Conservation (phyloP, 2,797 vertebrate species). For the Echiichthys vipera region DNA sequence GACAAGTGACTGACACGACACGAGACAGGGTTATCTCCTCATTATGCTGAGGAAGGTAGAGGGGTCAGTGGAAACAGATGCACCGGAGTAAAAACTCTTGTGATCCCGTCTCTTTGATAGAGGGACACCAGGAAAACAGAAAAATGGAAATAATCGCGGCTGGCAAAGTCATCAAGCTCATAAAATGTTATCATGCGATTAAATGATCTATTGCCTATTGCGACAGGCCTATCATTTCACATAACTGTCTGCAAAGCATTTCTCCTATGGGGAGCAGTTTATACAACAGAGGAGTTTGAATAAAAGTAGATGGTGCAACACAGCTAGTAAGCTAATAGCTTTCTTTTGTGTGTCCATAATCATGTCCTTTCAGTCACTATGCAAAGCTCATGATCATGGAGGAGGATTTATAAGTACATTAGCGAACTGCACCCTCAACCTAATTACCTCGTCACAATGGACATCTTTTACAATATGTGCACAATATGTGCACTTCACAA, state of each 20-base stretch:
- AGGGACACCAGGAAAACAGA: too few relatives aligned
- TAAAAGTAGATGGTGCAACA: neutral
- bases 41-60: too few relatives aligned
- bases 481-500: neutral
- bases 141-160: too few relatives aligned
- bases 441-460: neutral
- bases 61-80: too few relatives aligned
- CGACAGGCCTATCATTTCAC: neutral
- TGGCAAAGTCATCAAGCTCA: too few relatives aligned
- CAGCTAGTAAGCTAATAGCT: neutral
- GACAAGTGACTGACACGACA: too few relatives aligned
- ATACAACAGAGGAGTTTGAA: neutral
- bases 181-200: too few relatives aligned
- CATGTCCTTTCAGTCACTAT: neutral
- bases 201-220: too few relatives aligned
- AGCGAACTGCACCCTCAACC: neutral
- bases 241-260: neutral
- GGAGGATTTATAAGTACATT: neutral
- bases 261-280: neutral
- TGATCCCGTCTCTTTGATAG: too few relatives aligned
- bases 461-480: constrained; percentile 3
- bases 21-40: too few relatives aligned
- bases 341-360: neutral
- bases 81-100: too few relatives aligned
- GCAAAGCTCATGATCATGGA: neutral